Evolutionary conservation across 2,113 vertebrate genomes (phyloP).

Genomic region (Benitochromis conjunctus): DNA sequence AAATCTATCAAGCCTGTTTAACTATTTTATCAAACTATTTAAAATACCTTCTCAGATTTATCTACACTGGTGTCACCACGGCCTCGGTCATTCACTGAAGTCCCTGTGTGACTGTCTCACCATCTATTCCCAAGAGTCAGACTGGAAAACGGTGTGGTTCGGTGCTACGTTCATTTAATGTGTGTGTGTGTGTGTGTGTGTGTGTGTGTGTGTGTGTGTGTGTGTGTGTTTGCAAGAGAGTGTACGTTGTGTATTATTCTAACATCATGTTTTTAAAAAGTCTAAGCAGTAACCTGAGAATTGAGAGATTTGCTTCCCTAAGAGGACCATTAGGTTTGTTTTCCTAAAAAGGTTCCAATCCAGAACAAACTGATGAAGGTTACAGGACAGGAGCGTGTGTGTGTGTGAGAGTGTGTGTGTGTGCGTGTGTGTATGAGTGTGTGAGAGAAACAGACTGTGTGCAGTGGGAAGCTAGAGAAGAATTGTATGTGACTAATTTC

Average conservation of each 20-base stretch:
- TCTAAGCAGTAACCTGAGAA: slow-evolving; percentile 46
- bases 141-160: neutral
- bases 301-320: slow-evolving; percentile 16
- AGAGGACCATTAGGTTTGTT: slow-evolving; percentile 37
- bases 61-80: neutral
- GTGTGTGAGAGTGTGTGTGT: neutral
- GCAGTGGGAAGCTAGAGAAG: neutral
- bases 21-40: neutral
- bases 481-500: neutral
- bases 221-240: neutral
- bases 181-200: neutral
- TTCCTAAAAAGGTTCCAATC: slow-evolving; percentile 32
- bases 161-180: neutral
- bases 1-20: neutral
- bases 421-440: neutral
- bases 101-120: neutral
- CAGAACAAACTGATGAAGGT: slow-evolving; percentile 37
- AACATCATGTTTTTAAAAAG: slow-evolving; percentile 30
- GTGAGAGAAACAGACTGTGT: neutral
- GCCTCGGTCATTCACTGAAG: neutral
- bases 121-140: neutral
- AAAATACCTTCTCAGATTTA: neutral
- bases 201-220: neutral
- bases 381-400: slow-evolving; percentile 3
- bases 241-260: slow-evolving; percentile 43